Evolutionary conservation across 2,888 invertebrate species (phyloP), one percentile per base, ranked within the genome.

Genomic region (Pyrrhia umbra): DNA sequence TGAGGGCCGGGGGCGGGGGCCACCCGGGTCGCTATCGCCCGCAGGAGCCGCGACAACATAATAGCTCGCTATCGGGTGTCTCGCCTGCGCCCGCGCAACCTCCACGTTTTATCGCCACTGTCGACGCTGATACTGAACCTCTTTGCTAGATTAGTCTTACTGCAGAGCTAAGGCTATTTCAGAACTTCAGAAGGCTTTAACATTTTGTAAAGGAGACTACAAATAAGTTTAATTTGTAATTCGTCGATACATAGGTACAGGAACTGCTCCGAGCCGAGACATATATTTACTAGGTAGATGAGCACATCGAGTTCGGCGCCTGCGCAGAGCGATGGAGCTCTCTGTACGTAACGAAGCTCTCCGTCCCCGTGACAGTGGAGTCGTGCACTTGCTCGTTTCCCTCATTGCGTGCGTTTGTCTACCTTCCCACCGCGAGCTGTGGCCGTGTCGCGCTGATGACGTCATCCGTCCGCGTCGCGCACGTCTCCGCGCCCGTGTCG

Each of bases 21-120:
- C 89, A 85, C 86, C 85, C 81, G 81, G 83, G 83, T 75, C 66
- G 84, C 77, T 73, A 77, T 80, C 75, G 50, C 72, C 54, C 56
- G 16, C 40, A n/a, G 30, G 20, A 58, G 54, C 40, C 20, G 50
- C 79, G 79, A 85, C 85, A 81, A 84, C 83, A 84, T 85, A 83
- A 88, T 87, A 80, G 81, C 76, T 68, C 64, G 49, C 54, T 80
- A 80, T 83, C 80, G 66, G 34, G 15, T 72, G 56, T 65, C 68
- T 51, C 20, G 52, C 23, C 34, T 30, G 63, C 54, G 55, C 25
- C 45, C 37, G 64, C 50, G 54, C 62, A 59, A 55, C 54, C 46
- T 39, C 47, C 34, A 5, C 45, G n/a, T 8, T 6, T 40, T 34
- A 70, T 55, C 54, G 23, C 10, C 18, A 13, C 34, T 50, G 37